Evolutionary conservation across 2,888 invertebrate genomes (phyloP).

Genomic region (Idaea dimidiata): DNA sequence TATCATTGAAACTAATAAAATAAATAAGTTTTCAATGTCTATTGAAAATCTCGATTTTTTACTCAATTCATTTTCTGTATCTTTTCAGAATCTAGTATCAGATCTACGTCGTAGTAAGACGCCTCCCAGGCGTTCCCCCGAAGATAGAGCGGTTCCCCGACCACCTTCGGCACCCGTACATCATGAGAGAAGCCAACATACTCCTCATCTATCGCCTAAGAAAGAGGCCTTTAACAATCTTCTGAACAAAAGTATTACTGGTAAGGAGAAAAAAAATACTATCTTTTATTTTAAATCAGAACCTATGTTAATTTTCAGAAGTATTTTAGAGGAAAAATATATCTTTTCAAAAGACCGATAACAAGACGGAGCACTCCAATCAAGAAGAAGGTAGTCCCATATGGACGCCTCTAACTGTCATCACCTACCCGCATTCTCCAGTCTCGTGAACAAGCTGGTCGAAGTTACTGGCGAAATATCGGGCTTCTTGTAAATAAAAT

Average conservation of each 20-base stretch:
- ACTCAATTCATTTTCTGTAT: slow-evolving; percentile 5
- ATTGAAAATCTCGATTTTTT: no score
- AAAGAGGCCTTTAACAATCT: slow-evolving; percentile 83
- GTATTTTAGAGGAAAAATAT: no score
- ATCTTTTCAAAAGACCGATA: no score
- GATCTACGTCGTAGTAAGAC: slow-evolving; percentile 70
- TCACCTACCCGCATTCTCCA: no score
- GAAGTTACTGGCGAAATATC: no score
- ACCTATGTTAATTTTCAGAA: background rate
- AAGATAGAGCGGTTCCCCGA: slow-evolving; percentile 63
- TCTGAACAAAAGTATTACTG: slow-evolving; percentile 82
- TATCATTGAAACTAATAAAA: no score
- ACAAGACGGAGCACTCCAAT: no score
- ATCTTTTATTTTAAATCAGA: background rate
- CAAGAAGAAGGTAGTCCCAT: no score
- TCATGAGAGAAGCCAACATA: slow-evolving; percentile 66
- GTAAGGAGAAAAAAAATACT: slow-evolving; percentile 61
- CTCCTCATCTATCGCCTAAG: slow-evolving; percentile 81
- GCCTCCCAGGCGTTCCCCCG: slow-evolving; percentile 68
- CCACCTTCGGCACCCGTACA: slow-evolving; percentile 77
- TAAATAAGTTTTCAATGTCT: no score
- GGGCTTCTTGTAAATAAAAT: no score
- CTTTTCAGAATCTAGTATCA: slow-evolving; percentile 56
- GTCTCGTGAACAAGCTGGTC: no score
- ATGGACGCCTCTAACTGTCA: no score